Percentiles rank a stretch among this genome's conserved stretches.
phyloP scores from a whole-genome alignment of 2,797 vertebrate genomes.

The Dallia pectoralis region DNA sequence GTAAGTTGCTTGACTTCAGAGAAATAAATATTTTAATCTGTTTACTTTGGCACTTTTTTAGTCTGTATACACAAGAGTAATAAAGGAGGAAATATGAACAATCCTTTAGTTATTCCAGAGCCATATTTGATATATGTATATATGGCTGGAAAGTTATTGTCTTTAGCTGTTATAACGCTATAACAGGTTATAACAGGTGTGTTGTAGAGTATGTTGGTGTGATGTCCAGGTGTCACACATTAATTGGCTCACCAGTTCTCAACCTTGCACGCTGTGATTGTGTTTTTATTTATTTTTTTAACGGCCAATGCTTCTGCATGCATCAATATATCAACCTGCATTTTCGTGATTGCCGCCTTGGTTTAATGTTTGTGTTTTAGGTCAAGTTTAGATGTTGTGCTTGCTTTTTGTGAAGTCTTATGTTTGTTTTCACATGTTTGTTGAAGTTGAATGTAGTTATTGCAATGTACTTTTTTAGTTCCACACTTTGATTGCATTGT shows the following conservation, averaged over 20 bases:
- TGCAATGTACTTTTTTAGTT: not conserved
- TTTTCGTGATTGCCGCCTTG: not conserved
- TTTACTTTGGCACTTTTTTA: not conserved
- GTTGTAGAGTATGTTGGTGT: slow-evolving; percentile 34
- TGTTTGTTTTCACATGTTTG: not conserved
- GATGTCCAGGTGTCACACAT: slow-evolving; percentile 32
- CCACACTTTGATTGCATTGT: not conserved
- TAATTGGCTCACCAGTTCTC: not conserved
- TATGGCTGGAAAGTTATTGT: not conserved
- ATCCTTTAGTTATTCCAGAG: not conserved
- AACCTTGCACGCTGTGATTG: slow-evolving; percentile 40
- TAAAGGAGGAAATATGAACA: not conserved
- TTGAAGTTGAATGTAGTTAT: slow-evolving; percentile 1
- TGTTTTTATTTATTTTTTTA: slow-evolving; percentile 32
- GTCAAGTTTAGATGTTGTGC: slow-evolving; percentile 2
- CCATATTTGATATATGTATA: not conserved
- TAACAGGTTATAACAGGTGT: not conserved
- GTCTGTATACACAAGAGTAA: slow-evolving; percentile 6
- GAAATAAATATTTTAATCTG: not conserved
- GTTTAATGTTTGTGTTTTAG: not conserved
- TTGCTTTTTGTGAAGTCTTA: not conserved
- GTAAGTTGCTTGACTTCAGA: too few relatives aligned
- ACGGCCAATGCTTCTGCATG: slow-evolving; percentile 57
- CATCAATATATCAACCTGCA: not conserved
- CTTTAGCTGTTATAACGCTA: not conserved